Conservation (phyloP, 1,140 invertebrate genomes). For the Metaphire vulgaris region DNA sequence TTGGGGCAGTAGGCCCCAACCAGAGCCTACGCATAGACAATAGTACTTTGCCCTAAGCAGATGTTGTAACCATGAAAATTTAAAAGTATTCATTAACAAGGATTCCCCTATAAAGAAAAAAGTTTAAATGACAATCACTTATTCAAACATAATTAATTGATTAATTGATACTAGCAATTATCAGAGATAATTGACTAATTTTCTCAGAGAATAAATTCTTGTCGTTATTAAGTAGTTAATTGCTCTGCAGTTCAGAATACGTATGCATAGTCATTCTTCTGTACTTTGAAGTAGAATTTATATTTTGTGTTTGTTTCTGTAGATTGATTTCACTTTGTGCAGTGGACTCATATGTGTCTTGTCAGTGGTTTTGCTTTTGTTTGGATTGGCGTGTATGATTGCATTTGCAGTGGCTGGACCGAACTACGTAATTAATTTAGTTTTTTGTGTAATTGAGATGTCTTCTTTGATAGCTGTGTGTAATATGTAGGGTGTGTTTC, state of each 20-base stretch:
- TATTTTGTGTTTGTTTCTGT: conserved; percentile 31
- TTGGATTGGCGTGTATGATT: conserved; percentile 53
- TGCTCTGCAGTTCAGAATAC: neutral
- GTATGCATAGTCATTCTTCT: neutral
- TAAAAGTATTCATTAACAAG: too few species aligned
- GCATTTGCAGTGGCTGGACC: conserved; percentile 31
- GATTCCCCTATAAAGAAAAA: too few species aligned
- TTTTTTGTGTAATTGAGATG: conserved; percentile 3
- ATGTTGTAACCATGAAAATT: too few species aligned
- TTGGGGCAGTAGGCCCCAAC: too few species aligned
- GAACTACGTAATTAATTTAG: conserved; percentile 4
- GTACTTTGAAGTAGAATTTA: neutral
- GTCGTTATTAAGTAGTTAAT: neutral
- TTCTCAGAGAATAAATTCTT: too few species aligned
- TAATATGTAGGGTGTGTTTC: too few species aligned
- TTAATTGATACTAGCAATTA: neutral
- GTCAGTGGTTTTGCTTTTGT: conserved; percentile 54
- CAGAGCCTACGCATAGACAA: too few species aligned
- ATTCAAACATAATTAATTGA: neutral
- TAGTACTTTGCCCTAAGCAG: too few species aligned
- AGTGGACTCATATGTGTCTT: conserved; percentile 55
- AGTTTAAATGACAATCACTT: neutral
- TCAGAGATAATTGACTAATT: neutral
- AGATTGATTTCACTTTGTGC: conserved; percentile 61
- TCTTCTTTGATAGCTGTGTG: neutral